Evolutionary conservation across 2,113 vertebrate species (phyloP), one percentile per base, ranked within the genome.

Genomic region (Cephalopholis sonnerati): DNA sequence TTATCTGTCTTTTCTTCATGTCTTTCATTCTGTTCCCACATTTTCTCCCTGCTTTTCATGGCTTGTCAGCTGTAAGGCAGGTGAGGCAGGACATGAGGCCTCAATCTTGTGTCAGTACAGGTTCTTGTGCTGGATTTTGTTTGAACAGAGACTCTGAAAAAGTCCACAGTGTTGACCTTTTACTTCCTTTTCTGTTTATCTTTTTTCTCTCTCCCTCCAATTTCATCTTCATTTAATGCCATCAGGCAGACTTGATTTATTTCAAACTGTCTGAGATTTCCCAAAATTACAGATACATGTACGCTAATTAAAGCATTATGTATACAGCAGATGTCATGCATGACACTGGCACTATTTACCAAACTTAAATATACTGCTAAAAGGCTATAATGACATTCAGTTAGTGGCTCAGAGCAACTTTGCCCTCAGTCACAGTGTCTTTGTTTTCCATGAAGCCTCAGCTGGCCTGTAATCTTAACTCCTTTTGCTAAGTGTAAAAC

Each of bases 391-490:
- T 85, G 58, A 66, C 73, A 68, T 63, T 62, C 57, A 24, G 41
- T 46, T 70, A 36, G 46, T 41, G 15, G 25, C 51, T 57, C n/a
- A 15, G 12, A 54, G 3, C 39, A 74, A 25, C 48, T 53, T 65
- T 87, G 63, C 71, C 78, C 44, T 77, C 46, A 36, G 46, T 32
- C 39, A 59, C 48, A n/a, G 15, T 54, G 39, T 78, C 50, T 72
- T 12, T 68, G 66, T 76, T 55, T 74, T 54, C 22, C 5, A 18
- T 74, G 69, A 75, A 83, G 46, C n/a, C 13, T 62, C 64, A 64
- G 48, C 58, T 57, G 71, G 7, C 59, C 67, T 86, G 50, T 87
- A 85, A 87, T 84, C 66, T 81, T 55, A 46, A 65, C 48, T 86
- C 57, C 18, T 84, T 36, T 57, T 83, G 62, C 66, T 74, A 44